Base-by-base conservation (phyloP, 2,888 invertebrate species). In the Boloria euphrosyne region DNA sequence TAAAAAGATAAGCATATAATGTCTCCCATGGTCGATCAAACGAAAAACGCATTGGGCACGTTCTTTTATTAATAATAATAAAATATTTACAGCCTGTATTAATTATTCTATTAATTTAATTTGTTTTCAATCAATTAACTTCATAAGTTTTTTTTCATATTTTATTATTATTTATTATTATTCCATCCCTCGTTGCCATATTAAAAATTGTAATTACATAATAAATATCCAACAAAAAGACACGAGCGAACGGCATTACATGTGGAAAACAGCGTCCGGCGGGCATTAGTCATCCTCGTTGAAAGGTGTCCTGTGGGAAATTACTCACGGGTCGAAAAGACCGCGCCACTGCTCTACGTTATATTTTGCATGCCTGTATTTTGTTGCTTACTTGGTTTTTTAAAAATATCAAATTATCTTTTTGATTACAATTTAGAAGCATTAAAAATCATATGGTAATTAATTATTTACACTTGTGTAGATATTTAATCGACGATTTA, bases 251-350 rank as follows among this genome's bases (percentile, higher is more conserved):
- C 61, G 53, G 59, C 70, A 71, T 75, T 73, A 70, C 72, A 73
- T 71, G 75, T 74, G 68, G 74, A 71, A 76, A 82, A 76, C 79
- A 79, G 78, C 82, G 85, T 84, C 84, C 84, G 80, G 81, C 79
- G 82, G 75, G 82, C 87, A 88, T 90, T 84, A 86, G 82, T 89
- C 86, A 89, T 87, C 84, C 81, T 74, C 79, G 88, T 78, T 88
- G 89, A 90, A 82, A 89, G 87, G 81, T 78, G 83, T 87, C 90
- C 90, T 83, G 76, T 70, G 90, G 90, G 90, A 91, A 91, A 91
- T 91, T 90, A 90, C 83, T 75, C 73, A 77, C 78, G 75, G 75
- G 74, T 71, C 76, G 71, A 71, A 71, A 67, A 74, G 76, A 73
- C 80, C 78, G 75, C 75, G 71, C 70, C 58, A 72, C 62, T 73